Evolutionary conservation across 2,888 invertebrate genomes (phyloP), one percentile per base, ranked within the genome.

Genomic region (Caenorhabditis japonica): DNA sequence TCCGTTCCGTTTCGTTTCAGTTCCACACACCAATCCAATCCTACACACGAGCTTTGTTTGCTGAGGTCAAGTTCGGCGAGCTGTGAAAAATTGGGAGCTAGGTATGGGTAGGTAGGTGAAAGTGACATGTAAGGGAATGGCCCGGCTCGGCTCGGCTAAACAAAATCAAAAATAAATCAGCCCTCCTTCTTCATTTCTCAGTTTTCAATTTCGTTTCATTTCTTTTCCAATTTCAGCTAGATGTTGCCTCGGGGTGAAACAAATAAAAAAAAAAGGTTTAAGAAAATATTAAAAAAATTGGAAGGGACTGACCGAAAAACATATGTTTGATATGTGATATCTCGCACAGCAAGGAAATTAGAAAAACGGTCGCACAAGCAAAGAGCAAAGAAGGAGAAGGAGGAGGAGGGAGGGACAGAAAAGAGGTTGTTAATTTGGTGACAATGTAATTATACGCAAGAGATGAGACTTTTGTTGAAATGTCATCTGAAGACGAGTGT

Each of bases 321-420:
- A 66, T 36, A 56, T 66, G 66, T 49, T 51, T 56, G 66, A 66
- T 66, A 66, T 56, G 56, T 56, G 66, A 66, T 66, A 56, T 53
- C 38, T 62, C 17, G n/a, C 12, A 4, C 4, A 17, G 19, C 7
- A 10, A 30, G 10, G 7, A 30, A 30, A 10, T 30, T 5, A n/a
- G n/a, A n/a, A n/a, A n/a, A n/a, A n/a, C n/a, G n/a, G n/a, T n/a
- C n/a, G n/a, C n/a, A n/a, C n/a, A n/a, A 10, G 30, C 30, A 5
- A 7, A 10, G 30, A 5, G 30, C 7, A 30, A 30, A 30, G 30
- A 30, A 30, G 30, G 30, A 10, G 30, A 30, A 10, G 30, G 30
- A 30, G 30, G 30, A n/a, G n/a, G n/a, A n/a, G n/a, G n/a, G n/a
- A n/a, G n/a, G n/a, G n/a, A n/a, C n/a, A n/a, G n/a, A n/a, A n/a